Evolutionary conservation across 2,888 invertebrate genomes (phyloP).

Genomic region (Epiblema foenella): DNA sequence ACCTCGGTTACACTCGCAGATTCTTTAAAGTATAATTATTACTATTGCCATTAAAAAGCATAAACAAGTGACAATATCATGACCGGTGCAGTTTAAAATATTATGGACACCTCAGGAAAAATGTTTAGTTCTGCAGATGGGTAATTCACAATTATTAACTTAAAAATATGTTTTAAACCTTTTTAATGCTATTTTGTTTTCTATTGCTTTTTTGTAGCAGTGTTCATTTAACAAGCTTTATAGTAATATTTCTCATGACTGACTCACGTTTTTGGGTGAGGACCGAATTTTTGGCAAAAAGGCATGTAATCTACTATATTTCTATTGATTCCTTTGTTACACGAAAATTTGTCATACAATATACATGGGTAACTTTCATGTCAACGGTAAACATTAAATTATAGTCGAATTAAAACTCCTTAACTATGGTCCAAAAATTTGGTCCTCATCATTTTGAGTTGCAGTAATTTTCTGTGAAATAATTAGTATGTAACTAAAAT

Average conservation of each 20-base stretch:
- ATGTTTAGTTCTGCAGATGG: slow-evolving; percentile 17
- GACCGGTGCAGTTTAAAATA: slow-evolving; percentile 31
- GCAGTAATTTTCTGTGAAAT: neutral
- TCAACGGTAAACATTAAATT: too few relatives aligned
- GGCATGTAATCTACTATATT: too few relatives aligned
- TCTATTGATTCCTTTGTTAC: too few relatives aligned
- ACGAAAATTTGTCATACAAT: too few relatives aligned
- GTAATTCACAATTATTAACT: slow-evolving; percentile 8
- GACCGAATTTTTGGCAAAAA: too few relatives aligned
- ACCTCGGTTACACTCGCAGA: neutral
- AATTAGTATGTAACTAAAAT: neutral
- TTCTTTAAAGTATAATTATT: neutral
- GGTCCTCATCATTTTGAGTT: too few relatives aligned
- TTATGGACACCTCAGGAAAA: slow-evolving; percentile 24
- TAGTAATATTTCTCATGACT: neutral
- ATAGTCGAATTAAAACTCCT: too few relatives aligned
- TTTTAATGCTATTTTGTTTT: neutral
- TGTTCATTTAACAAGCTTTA: neutral
- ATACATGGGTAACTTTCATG: too few relatives aligned
- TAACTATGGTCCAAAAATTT: too few relatives aligned
- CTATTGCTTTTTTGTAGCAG: neutral
- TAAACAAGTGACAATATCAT: slow-evolving; percentile 23
- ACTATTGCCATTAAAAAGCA: neutral
- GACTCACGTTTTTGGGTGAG: too few relatives aligned
- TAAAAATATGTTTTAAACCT: neutral